Percentiles rank a stretch among this genome's conserved stretches.
Conservation (phyloP, 2,113 vertebrate genomes). For the Leucosticte australis region DNA sequence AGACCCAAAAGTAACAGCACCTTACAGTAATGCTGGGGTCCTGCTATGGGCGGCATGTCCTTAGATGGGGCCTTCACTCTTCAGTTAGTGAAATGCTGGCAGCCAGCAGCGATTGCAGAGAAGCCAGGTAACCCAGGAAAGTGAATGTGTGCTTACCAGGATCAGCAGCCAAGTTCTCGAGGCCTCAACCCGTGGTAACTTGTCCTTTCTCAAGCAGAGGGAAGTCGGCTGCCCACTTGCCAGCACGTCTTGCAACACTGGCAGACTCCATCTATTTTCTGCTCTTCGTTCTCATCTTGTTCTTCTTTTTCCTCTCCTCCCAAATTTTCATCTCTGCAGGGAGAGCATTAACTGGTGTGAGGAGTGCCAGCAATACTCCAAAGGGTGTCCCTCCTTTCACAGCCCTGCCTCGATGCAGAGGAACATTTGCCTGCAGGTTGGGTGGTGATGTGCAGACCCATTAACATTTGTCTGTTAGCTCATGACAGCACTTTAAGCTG, state of each 20-base stretch:
- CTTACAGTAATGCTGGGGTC: fast-evolving
- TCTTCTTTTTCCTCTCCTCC: neutral
- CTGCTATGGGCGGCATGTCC: neutral
- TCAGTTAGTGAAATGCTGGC: neutral
- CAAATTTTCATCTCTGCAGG: neutral
- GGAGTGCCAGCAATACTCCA: neutral
- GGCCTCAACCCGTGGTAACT: neutral
- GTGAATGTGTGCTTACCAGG: neutral
- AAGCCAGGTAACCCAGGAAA: neutral
- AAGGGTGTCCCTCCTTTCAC: neutral
- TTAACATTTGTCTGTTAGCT: neutral
- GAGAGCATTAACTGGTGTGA: neutral
- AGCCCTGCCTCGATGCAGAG: neutral
- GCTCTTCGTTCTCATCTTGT: neutral
- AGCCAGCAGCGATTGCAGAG: neutral
- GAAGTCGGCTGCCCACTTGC: neutral
- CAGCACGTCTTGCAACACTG: neutral
- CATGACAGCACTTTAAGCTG: neutral
- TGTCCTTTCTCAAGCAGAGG: fast-evolving
- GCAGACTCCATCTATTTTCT: neutral
- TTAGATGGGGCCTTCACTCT: neutral
- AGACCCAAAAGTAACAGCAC: neutral
- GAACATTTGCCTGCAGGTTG: neutral
- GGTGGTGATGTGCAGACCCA: neutral
- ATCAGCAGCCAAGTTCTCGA: neutral